A percentile compares a stretch with the other conserved stretches of the same genome.
Conservation (phyloP, 2,888 invertebrate genomes). For the Parascotia fuliginaria region DNA sequence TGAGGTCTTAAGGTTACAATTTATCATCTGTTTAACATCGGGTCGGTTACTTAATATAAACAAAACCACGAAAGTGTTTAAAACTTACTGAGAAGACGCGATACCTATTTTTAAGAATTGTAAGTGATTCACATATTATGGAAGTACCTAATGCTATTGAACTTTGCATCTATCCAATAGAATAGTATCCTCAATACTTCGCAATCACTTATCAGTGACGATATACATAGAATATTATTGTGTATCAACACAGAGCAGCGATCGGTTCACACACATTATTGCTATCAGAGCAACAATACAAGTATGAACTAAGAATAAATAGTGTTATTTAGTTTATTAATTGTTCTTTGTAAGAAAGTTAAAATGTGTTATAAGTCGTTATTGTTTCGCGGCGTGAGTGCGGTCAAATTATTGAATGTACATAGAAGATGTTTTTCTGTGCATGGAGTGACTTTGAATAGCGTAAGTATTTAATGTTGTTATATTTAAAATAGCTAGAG, state of each 20-base stretch:
- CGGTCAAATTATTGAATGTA: conserved; percentile 33
- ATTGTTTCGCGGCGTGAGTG: conserved; percentile 48
- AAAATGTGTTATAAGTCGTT: conserved; percentile 67
- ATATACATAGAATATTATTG: conserved; percentile 48
- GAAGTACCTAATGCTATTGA: too few relatives aligned
- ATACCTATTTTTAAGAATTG: too few relatives aligned
- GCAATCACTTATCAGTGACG: conserved; percentile 47
- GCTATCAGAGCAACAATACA: conserved; percentile 21
- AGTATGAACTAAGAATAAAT: conserved; percentile 18
- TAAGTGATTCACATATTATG: too few relatives aligned
- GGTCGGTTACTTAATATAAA: too few relatives aligned
- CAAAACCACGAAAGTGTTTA: too few relatives aligned
- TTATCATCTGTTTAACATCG: too few relatives aligned
- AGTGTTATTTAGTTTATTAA: conserved; percentile 7
- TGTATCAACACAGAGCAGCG: conserved; percentile 44
- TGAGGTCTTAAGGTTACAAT: too few relatives aligned
- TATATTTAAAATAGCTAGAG: neutral
- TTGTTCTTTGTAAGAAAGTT: conserved; percentile 9
- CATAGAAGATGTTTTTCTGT: conserved; percentile 62
- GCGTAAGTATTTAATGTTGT: conserved; percentile 64
- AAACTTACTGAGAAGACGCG: too few relatives aligned
- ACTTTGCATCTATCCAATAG: too few relatives aligned
- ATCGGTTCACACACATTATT: conserved; percentile 48
- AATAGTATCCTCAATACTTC: conserved; percentile 32
- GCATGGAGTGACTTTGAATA: conserved; percentile 48